These are phyloP conservation scores for Muscicapa comitata DNA, from an alignment of 2,797 vertebrate species.

Conservation along the genomic window DNA sequence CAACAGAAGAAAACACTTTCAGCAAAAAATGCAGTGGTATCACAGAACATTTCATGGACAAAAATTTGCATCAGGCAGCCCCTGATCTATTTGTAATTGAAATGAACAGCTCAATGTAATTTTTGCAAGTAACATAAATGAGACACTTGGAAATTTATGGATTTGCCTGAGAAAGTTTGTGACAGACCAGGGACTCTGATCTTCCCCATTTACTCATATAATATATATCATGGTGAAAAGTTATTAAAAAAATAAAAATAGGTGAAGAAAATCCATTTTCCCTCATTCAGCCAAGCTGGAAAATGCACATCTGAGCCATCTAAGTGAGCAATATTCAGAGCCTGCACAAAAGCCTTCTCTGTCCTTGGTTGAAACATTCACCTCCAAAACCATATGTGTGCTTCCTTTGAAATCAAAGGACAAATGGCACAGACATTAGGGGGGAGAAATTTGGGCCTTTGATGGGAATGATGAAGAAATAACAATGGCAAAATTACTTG, in stretches of 20 bases:
- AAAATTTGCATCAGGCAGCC: not conserved
- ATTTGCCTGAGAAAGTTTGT: not conserved
- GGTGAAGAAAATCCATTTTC: not conserved
- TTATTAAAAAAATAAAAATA: not conserved
- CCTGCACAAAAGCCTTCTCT: not conserved
- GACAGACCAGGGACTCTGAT: not conserved
- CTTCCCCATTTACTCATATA: not conserved
- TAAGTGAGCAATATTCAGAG: not conserved
- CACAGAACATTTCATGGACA: not conserved
- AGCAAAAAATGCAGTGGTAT: not conserved
- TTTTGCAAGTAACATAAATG: not conserved
- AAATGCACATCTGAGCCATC: not conserved
- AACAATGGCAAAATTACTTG: slow-evolving; percentile 28
- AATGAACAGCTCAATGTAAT: not conserved
- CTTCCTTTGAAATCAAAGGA: slow-evolving; percentile 14
- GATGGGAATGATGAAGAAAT: slow-evolving; percentile 12
- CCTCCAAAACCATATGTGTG: not conserved
- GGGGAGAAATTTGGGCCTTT: not conserved
- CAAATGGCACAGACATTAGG: not conserved
- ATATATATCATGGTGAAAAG: not conserved
- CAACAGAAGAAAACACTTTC: not conserved
- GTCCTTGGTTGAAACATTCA: not conserved
- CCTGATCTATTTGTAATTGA: not conserved
- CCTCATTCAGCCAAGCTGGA: not conserved
- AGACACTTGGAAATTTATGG: not conserved